phyloP scores from a whole-genome alignment of 2,797 vertebrate genomes.

The Orientallactaga sibirica region DNA sequence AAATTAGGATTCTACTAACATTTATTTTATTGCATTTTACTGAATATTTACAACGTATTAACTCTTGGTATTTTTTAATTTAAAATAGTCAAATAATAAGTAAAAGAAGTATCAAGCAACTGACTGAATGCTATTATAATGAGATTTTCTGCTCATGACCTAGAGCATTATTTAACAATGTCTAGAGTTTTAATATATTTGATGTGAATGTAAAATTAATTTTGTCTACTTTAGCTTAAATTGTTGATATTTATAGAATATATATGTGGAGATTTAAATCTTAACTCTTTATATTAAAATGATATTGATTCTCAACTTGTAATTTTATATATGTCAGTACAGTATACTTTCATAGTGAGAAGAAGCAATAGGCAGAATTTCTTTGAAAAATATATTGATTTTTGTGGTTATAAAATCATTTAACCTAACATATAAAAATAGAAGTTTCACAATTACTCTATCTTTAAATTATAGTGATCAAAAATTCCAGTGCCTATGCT shows the following conservation, averaged over 20 bases:
- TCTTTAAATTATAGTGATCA: conserved; percentile 5
- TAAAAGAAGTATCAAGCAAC: neutral
- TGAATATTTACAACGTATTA: neutral
- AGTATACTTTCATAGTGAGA: conserved; percentile 7
- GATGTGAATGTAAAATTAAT: conserved; percentile 36
- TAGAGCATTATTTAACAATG: conserved; percentile 11
- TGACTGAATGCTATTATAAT: neutral
- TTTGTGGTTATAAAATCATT: neutral
- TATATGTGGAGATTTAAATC: neutral
- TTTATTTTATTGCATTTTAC: neutral
- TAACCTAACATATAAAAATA: neutral
- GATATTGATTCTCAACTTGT: neutral
- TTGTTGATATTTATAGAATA: neutral
- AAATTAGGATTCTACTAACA: neutral
- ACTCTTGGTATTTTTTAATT: conserved; percentile 30
- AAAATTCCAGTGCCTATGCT: neutral
- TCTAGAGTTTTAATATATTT: conserved; percentile 45
- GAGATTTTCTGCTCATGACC: neutral
- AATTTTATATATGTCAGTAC: neutral
- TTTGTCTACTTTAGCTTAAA: conserved; percentile 43
- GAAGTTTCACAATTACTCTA: neutral
- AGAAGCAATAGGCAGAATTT: neutral
- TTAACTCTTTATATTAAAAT: neutral
- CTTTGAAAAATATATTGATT: neutral
- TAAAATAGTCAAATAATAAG: neutral